These are phyloP conservation scores for Diachasmimorpha longicaudata DNA, from an alignment of 1,140 invertebrate genomes.

Conservation along the genomic window DNA sequence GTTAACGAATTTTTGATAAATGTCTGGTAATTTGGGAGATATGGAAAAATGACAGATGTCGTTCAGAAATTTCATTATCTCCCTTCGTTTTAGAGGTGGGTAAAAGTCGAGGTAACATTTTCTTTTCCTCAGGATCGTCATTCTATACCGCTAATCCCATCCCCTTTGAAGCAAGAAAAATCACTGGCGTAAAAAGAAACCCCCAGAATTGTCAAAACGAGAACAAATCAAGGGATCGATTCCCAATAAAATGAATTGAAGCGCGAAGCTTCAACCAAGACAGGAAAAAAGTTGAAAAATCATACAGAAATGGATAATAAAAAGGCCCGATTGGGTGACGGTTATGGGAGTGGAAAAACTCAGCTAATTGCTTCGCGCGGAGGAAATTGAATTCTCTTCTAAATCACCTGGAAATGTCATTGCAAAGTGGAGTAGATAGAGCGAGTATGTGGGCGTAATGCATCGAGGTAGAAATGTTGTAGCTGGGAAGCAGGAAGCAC, in stretches of 20 bases:
- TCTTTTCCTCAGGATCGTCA: no score
- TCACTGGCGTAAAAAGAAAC: no score
- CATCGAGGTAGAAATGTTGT: conserved; percentile 5
- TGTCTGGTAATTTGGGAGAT: no score
- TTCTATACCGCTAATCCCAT: no score
- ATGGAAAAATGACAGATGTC: no score
- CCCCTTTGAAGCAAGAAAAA: no score
- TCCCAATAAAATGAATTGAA: background rate
- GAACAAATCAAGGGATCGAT: background rate
- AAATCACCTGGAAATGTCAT: conserved; percentile 16
- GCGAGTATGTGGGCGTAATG: background rate
- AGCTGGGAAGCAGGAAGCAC: background rate
- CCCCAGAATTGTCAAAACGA: no score
- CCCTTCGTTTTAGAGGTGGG: no score
- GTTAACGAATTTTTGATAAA: no score
- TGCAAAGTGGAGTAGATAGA: background rate
- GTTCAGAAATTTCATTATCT: no score
- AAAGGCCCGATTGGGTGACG: background rate
- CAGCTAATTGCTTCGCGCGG: conserved; percentile 7
- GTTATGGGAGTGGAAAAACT: background rate
- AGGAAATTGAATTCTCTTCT: conserved; percentile 18
- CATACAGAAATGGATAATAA: background rate
- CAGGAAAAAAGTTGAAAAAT: background rate
- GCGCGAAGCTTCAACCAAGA: background rate
- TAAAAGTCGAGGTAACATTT: no score